Evolutionary conservation across 2,888 invertebrate genomes (phyloP).

Genomic region (Parnassius apollo): DNA sequence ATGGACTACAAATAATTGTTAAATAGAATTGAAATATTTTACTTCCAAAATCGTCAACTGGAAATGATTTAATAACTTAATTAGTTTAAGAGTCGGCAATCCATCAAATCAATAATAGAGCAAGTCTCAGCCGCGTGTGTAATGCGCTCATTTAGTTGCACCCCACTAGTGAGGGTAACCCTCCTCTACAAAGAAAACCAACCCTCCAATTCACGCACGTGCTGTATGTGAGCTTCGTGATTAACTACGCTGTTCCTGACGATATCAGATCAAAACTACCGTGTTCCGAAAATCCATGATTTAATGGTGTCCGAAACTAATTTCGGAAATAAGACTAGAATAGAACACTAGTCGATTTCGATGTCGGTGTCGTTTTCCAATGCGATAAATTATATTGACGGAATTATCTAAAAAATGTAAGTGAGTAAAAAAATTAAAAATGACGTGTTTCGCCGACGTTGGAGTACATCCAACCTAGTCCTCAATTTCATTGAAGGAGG

Average conservation of each 20-base stretch:
- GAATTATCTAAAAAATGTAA: too few relatives aligned
- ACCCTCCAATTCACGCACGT: conserved; percentile 20
- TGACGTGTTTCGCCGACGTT: too few relatives aligned
- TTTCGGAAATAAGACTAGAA: not conserved
- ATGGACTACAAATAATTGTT: too few relatives aligned
- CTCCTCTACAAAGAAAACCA: conserved; percentile 5
- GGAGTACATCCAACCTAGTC: too few relatives aligned
- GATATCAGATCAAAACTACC: not conserved
- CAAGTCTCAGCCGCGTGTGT: conserved; percentile 27
- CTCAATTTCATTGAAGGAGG: too few relatives aligned
- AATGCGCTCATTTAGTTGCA: conserved; percentile 16
- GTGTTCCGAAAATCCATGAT: not conserved
- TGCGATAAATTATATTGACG: too few relatives aligned
- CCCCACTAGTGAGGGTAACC: conserved; percentile 19
- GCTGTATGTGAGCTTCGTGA: conserved; percentile 5
- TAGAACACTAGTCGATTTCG: too few relatives aligned
- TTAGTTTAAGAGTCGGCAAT: conserved; percentile 9
- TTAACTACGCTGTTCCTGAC: conserved; percentile 1
- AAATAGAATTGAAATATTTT: too few relatives aligned
- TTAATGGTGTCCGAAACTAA: not conserved
- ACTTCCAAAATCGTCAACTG: not conserved
- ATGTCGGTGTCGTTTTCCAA: too few relatives aligned
- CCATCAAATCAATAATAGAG: conserved; percentile 27
- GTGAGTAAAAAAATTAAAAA: too few relatives aligned
- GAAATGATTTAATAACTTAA: conserved; percentile 3